phyloP scores from a whole-genome alignment of 1,140 invertebrate genomes.

The Brachionus rubens region DNA sequence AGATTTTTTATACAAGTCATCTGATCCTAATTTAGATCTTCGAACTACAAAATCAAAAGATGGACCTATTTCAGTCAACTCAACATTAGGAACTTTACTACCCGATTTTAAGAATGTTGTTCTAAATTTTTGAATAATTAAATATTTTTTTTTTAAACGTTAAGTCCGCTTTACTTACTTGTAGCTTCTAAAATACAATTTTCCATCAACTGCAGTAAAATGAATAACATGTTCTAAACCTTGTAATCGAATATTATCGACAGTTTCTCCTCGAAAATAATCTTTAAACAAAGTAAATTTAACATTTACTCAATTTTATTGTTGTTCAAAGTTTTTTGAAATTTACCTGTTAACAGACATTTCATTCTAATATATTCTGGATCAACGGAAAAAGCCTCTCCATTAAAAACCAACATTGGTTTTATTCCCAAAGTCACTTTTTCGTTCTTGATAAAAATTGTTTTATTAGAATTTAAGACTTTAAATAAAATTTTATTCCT shows the following conservation, averaged over 20 bases:
- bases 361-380: slow-evolving; percentile 75
- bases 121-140: slow-evolving; percentile 61
- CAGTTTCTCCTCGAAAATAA: slow-evolving; percentile 83
- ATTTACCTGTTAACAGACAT: slow-evolving; percentile 70
- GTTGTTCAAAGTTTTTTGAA: neutral
- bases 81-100: slow-evolving; percentile 76
- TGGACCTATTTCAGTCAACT: slow-evolving; percentile 90
- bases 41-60: slow-evolving; percentile 80
- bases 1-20: slow-evolving; percentile 82
- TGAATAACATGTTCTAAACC: slow-evolving; percentile 87
- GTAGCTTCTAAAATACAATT: slow-evolving; percentile 80
- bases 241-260: slow-evolving; percentile 73
- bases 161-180: slow-evolving; percentile 65
- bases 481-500: slow-evolving; percentile 37
- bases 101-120: slow-evolving; percentile 86
- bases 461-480: neutral
- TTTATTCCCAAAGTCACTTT: slow-evolving; percentile 79
- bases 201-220: slow-evolving; percentile 77
- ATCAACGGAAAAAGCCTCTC: slow-evolving; percentile 81
- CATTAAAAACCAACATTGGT: slow-evolving; percentile 86
- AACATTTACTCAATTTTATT: neutral
- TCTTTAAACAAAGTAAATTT: slow-evolving; percentile 65
- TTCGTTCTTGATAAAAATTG: slow-evolving; percentile 61
- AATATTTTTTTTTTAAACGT: neutral
- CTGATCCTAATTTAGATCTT: slow-evolving; percentile 80